A percentile compares a stretch with the other conserved stretches of the same genome.
Conservation (phyloP, 2,888 invertebrate species). For the Drosophila setosimentum region DNA sequence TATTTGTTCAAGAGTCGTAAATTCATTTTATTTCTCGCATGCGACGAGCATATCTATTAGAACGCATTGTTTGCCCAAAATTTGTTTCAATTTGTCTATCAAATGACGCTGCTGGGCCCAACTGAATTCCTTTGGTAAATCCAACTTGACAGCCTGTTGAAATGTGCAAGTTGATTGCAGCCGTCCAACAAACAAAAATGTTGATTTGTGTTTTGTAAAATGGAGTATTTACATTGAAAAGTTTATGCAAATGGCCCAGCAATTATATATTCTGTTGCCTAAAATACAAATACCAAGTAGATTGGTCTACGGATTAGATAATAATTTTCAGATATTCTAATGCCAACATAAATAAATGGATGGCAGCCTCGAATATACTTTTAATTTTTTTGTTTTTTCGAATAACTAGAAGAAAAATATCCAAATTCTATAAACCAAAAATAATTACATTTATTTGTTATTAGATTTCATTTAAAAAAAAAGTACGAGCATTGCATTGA, state of each 20-base stretch:
- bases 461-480: neutral
- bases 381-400: neutral
- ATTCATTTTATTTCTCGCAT: slow-evolving; percentile 64
- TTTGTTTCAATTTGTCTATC: slow-evolving; percentile 52
- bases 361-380: neutral
- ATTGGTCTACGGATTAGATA: neutral
- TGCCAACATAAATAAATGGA: neutral
- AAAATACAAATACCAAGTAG: neutral
- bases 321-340: neutral
- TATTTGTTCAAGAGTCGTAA: slow-evolving; percentile 67
- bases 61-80: slow-evolving; percentile 55
- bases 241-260: slow-evolving; percentile 13
- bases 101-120: slow-evolving; percentile 33
- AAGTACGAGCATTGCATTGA: neutral
- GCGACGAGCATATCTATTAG: slow-evolving; percentile 58
- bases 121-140: slow-evolving; percentile 11
- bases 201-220: neutral
- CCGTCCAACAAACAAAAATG: neutral
- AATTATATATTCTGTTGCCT: neutral
- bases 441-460: neutral
- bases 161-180: slow-evolving; percentile 20
- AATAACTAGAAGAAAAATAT: neutral
- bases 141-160: slow-evolving; percentile 10
- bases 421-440: neutral
- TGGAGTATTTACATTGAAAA: slow-evolving; percentile 15